A percentile compares a stretch with the other conserved stretches of the same genome.
Evolutionary conservation across 2,797 vertebrate genomes (phyloP).

Genomic region (Sparidentex hasta): DNA sequence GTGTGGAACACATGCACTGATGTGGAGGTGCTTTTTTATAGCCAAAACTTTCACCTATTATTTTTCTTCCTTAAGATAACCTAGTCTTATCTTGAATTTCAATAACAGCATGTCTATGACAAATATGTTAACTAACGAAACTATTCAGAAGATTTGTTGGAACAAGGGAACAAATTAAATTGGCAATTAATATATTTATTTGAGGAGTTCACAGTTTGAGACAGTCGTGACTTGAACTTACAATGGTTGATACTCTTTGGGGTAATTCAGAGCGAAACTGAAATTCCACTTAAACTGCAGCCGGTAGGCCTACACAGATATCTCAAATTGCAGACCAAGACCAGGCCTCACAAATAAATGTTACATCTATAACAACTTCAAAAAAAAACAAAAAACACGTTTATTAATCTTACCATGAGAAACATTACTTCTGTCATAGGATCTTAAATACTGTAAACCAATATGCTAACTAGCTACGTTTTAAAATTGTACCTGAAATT

Average conservation of each 20-base stretch:
- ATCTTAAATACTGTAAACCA: not conserved
- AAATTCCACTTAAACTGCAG: not conserved
- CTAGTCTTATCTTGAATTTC: not conserved
- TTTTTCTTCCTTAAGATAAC: not conserved
- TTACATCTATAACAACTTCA: not conserved
- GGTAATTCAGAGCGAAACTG: constrained; percentile 6
- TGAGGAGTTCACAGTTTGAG: not conserved
- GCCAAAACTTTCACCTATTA: constrained; percentile 12
- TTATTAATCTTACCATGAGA: not conserved
- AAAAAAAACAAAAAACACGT: not conserved
- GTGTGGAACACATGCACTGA: constrained; percentile 11
- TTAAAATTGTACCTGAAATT: constrained; percentile 28
- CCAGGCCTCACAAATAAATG: not conserved
- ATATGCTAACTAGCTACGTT: not conserved
- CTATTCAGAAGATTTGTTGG: not conserved
- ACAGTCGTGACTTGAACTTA: not conserved
- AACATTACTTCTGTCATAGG: not conserved
- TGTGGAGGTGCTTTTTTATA: constrained; percentile 3
- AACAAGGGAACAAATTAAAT: not conserved
- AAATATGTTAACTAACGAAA: not conserved
- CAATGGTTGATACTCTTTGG: not conserved
- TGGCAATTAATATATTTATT: not conserved
- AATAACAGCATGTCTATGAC: not conserved
- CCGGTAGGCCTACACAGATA: not conserved
- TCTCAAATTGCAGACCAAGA: not conserved